Evolutionary conservation across 92 coral and sea anemone genomes (phyloP), one percentile per base, ranked within the genome.

Genomic region (Palythoa heliodiscus): DNA sequence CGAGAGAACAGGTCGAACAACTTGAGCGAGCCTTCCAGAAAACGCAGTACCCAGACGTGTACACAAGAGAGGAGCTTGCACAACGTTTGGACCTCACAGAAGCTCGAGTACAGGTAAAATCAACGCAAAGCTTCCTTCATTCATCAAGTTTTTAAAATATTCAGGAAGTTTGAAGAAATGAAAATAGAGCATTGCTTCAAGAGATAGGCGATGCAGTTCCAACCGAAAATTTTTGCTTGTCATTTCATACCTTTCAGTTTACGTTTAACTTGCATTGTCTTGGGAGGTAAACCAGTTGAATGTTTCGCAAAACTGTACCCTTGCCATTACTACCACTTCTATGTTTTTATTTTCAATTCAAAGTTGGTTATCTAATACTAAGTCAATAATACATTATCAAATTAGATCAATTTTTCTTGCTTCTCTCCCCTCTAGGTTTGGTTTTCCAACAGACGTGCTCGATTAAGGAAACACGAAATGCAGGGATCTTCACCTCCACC

Each of bases 31-130:
- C 99, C 38, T 97, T 97, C 71, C 94, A 89, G 88, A 97, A 93
- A 81, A 97, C 99, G 7, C 99, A 97, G 75, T 97, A 97, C 89
- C 99, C 99, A 70, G 99, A 96, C 89, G 99, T 96, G 8, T 96
- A 92, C 88, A 96, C 99, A 25, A 83, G 99, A 60, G 99, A 96
- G 70, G 99, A 96, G 68, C 85, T 96, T 17, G 99, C 99, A 8
- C 98, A 97, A 38, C 86, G 99, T 72, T 82, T 97, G 86, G 91
- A 91, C 40, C 91, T 97, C 24, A 95, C 99, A 64, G 99, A 97
- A 82, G 99, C 99, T 7, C 87, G 99, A 24, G 98, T 97, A 7
- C 99, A 97, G 97, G 99, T 97, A 73, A 63, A 63, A 54, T 73
- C 22, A 15, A 67, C 48, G 53, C 20, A 52, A 76, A 22, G 7